phyloP scores from a whole-genome alignment of 2,797 vertebrate species.

The Epinephelus awoara region DNA sequence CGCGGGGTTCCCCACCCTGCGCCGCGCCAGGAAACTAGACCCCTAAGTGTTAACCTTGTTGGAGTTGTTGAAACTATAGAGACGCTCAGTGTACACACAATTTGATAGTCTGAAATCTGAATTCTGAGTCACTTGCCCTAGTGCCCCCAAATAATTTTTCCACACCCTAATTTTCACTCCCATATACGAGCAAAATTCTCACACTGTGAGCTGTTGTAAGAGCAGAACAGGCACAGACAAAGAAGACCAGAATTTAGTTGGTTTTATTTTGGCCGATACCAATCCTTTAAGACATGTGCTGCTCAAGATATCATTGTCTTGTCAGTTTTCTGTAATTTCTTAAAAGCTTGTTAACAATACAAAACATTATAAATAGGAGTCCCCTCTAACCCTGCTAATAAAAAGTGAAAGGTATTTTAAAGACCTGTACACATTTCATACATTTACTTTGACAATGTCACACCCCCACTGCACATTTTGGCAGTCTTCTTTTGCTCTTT shows the following conservation, averaged over 20 bases:
- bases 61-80: too few species aligned
- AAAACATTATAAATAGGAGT: not conserved
- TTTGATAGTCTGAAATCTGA: too few species aligned
- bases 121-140: too few species aligned
- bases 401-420: not conserved
- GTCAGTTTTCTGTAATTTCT: not conserved
- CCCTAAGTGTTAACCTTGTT: too few species aligned
- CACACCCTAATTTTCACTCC: too few species aligned
- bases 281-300: not conserved
- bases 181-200: too few species aligned
- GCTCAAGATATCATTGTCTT: not conserved
- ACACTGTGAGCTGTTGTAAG: not conserved
- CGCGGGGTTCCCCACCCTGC: too few species aligned
- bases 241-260: not conserved
- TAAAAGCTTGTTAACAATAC: not conserved
- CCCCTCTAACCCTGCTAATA: not conserved
- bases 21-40: too few species aligned
- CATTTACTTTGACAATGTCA: not conserved
- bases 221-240: not conserved
- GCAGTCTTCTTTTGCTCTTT: not conserved
- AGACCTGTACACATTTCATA: not conserved
- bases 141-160: too few species aligned
- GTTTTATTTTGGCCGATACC: not conserved
- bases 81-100: too few species aligned
- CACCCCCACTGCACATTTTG: not conserved